A percentile compares a stretch with the other conserved stretches of the same genome.
These are phyloP conservation scores for Scarus forsteni DNA, from an alignment of 2,797 vertebrate species.

Conservation along the genomic window DNA sequence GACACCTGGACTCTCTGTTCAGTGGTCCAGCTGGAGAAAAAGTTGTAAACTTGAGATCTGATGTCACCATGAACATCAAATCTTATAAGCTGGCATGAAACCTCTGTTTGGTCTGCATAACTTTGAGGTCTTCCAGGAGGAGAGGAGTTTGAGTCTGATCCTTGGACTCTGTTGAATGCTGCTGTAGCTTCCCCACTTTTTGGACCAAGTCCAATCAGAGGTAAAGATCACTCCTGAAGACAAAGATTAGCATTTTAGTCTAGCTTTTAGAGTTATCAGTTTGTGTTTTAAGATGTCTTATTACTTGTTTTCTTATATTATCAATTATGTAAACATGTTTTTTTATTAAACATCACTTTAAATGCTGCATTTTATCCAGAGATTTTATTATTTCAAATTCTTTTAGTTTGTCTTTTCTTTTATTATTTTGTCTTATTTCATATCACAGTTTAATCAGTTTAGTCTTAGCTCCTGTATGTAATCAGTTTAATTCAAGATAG, in stretches of 20 bases:
- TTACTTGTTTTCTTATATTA: no score
- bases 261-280: no score
- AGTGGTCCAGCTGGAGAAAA: conserved; percentile 18
- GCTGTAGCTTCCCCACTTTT: conserved; percentile 37
- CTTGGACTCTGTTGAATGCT: conserved; percentile 48
- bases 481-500: no score
- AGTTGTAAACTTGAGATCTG: conserved; percentile 20
- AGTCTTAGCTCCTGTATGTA: no score
- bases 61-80: conserved; percentile 12
- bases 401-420: no score
- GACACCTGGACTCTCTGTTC: conserved; percentile 58
- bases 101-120: conserved; percentile 31
- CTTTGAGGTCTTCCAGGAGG: conserved; percentile 40
- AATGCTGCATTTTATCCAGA: no score
- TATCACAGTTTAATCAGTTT: no score
- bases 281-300: no score
- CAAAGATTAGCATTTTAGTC: conserved; percentile 7
- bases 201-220: conserved; percentile 36
- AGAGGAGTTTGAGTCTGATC: conserved; percentile 47
- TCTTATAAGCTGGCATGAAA: conserved; percentile 38
- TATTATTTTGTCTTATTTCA: no score
- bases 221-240: conserved; percentile 35
- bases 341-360: no score
- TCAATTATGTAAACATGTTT: no score
- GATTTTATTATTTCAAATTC: no score